Percentiles rank a stretch among this genome's conserved stretches.
Conservation (phyloP, 2,113 vertebrate genomes). For the Ailuropoda melanoleuca region DNA sequence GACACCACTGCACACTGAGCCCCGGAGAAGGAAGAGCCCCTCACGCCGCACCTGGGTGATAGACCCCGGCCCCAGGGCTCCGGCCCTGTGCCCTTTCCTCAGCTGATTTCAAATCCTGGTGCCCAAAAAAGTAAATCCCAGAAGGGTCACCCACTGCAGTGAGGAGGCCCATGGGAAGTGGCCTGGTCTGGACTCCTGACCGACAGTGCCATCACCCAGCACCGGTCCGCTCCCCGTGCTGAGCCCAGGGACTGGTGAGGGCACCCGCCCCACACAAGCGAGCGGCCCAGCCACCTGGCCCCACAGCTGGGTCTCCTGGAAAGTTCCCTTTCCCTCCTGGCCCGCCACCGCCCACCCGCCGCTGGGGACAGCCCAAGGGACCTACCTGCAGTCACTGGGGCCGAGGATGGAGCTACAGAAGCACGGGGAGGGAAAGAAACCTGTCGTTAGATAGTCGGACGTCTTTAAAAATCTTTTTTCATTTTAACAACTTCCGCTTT, state of each 20-base stretch:
- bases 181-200: neutral
- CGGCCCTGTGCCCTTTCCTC: neutral
- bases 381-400: neutral
- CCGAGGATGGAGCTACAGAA: neutral
- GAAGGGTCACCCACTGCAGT: neutral
- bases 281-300: neutral
- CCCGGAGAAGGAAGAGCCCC: too few species aligned
- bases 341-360: too few species aligned
- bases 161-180: neutral
- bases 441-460: rapidly evolving
- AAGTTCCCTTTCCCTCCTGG: neutral
- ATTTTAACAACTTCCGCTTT: rapidly evolving
- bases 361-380: too few species aligned
- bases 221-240: neutral
- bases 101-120: neutral
- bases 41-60: rapidly evolving
- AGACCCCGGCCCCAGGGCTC: neutral
- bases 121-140: neutral
- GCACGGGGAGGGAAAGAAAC: neutral
- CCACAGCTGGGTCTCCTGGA: neutral
- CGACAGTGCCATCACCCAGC: neutral
- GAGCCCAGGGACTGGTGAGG: neutral
- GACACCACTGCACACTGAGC: neutral
- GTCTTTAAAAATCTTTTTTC: rapidly evolving
- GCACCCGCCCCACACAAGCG: neutral